phyloP scores from a whole-genome alignment of 2,888 invertebrate genomes.

The Rhorus exstirpatorius region DNA sequence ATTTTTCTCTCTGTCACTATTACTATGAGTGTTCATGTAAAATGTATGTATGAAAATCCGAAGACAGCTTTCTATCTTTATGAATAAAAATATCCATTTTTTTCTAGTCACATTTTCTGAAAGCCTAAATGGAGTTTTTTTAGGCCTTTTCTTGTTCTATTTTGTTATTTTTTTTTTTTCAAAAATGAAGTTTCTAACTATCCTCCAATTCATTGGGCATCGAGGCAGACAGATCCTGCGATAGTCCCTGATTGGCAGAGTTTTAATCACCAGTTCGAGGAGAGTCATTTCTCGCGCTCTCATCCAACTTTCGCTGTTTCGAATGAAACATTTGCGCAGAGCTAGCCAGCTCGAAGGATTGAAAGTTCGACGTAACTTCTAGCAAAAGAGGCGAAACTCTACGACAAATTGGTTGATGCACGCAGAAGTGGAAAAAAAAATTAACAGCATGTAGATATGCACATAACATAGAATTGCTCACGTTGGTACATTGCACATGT shows the following conservation, averaged over 20 bases:
- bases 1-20: too few species aligned
- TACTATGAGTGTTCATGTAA: too few species aligned
- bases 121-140: too few species aligned
- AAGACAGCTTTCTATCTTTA: too few species aligned
- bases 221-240: neutral
- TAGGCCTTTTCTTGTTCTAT: too few species aligned
- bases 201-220: too few species aligned
- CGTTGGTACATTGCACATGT: neutral
- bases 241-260: conserved; percentile 11
- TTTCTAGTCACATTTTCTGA: too few species aligned
- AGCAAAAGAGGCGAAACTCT: conserved; percentile 55
- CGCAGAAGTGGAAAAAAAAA: conserved; percentile 34
- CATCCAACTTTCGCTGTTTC: conserved; percentile 55
- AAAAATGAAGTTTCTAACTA: too few species aligned
- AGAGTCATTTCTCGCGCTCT: conserved; percentile 22
- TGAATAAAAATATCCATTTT: too few species aligned
- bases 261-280: conserved; percentile 4
- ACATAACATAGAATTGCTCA: neutral
- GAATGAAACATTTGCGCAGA: conserved; percentile 22
- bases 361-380: conserved; percentile 58
- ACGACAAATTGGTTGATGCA: conserved; percentile 59
- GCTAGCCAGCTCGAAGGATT: conserved; percentile 28
- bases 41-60: too few species aligned
- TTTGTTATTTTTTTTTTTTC: too few species aligned
- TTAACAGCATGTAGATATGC: neutral